A percentile compares a stretch with the other conserved stretches of the same genome.
These are phyloP conservation scores for Pyrgus malvae DNA, from an alignment of 2,888 invertebrate species.

Conservation along the genomic window DNA sequence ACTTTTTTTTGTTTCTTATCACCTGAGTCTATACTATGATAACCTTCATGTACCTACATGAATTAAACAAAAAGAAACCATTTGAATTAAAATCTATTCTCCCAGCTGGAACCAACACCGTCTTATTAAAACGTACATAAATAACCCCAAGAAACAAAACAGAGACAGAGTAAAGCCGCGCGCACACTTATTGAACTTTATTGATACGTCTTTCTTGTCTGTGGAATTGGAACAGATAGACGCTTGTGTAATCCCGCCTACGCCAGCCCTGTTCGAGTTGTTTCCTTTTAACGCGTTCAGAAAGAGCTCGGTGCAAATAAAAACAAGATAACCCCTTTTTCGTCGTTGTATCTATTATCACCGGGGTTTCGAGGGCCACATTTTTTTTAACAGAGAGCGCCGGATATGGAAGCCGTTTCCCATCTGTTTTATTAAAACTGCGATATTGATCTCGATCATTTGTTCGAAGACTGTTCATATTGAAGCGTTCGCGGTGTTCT, in stretches of 20 bases:
- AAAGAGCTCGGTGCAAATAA: slow-evolving; percentile 59
- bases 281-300: slow-evolving; percentile 63
- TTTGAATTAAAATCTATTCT: not conserved
- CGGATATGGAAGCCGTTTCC: slow-evolving; percentile 72
- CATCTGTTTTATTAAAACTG: slow-evolving; percentile 78
- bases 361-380: slow-evolving; percentile 63
- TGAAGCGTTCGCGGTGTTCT: too few species aligned
- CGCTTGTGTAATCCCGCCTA: slow-evolving; percentile 24
- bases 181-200: slow-evolving; percentile 28
- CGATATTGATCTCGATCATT: slow-evolving; percentile 71
- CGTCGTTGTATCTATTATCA: slow-evolving; percentile 77
- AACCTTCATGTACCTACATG: too few species aligned
- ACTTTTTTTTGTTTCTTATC: too few species aligned
- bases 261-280: slow-evolving; percentile 34
- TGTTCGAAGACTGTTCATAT: too few species aligned
- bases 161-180: slow-evolving; percentile 21
- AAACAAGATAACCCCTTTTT: slow-evolving; percentile 73
- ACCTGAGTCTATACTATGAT: too few species aligned
- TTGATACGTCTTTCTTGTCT: slow-evolving; percentile 26
- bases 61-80: too few species aligned
- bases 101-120: too few species aligned
- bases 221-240: slow-evolving; percentile 27
- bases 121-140: slow-evolving; percentile 19
- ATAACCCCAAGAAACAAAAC: slow-evolving; percentile 24
- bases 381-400: slow-evolving; percentile 64